Conservation (phyloP, 2,888 invertebrate species). For the Caenorhabditis becei region DNA sequence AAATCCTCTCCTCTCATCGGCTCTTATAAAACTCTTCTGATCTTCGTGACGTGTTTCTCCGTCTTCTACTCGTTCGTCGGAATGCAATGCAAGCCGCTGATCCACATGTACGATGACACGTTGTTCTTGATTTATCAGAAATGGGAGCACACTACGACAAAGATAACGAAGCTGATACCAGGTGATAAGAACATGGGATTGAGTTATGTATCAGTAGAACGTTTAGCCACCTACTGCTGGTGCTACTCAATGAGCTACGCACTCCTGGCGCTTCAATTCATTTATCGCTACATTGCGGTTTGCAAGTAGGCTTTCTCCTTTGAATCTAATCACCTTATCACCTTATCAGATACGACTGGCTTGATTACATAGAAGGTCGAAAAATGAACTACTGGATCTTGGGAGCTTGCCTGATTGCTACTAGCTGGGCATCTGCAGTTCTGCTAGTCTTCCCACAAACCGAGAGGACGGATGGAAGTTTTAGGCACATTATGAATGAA, state of each 20-base stretch:
- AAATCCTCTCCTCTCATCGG: constrained; percentile 27
- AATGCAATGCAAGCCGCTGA: constrained; percentile 7
- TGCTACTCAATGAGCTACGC: constrained; percentile 23
- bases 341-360: constrained; percentile 7
- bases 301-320: constrained; percentile 22
- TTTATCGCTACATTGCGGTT: constrained; percentile 23
- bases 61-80: constrained; percentile 29
- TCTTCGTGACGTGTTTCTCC: constrained; percentile 15
- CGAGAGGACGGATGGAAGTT: not conserved
- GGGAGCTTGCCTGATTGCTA: not conserved
- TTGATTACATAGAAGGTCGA: constrained; percentile 16
- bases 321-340: no score
- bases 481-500: not conserved
- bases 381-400: constrained; percentile 6
- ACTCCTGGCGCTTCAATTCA: constrained; percentile 12
- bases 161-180: constrained; percentile 6
- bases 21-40: constrained; percentile 18
- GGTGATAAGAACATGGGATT: no score
- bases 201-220: no score
- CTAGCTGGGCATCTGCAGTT: not conserved
- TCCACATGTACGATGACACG: constrained; percentile 29
- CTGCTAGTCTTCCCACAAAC: not conserved
- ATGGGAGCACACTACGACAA: constrained; percentile 13
- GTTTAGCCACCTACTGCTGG: constrained; percentile 6
- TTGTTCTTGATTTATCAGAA: constrained; percentile 39